Conservation (phyloP, 2,888 invertebrate species). For the Lymantria dispar region DNA sequence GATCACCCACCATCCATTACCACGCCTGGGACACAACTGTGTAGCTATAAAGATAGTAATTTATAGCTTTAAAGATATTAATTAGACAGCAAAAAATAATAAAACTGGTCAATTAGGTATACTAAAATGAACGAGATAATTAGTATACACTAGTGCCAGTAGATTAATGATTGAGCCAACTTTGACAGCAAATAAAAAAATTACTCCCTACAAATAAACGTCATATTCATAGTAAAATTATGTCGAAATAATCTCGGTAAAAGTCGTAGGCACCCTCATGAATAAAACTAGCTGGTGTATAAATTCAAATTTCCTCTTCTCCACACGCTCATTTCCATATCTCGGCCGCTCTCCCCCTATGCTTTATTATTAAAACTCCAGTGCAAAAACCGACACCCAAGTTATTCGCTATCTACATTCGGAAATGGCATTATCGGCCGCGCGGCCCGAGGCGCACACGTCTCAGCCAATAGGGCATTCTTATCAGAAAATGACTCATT, state of each 20-base stretch:
- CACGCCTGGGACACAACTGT: too few relatives aligned
- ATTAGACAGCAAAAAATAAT: too few relatives aligned
- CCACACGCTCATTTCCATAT: constrained; percentile 81
- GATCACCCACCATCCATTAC: too few relatives aligned
- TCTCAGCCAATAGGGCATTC: constrained; percentile 83
- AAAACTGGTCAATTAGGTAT: too few relatives aligned
- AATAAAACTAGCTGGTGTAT: constrained; percentile 81
- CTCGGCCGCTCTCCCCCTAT: constrained; percentile 71
- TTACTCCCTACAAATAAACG: constrained; percentile 12
- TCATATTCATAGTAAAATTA: constrained; percentile 48
- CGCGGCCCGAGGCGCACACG: constrained; percentile 72
- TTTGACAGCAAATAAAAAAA: too few relatives aligned
- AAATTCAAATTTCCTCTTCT: constrained; percentile 82
- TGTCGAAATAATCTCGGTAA: constrained; percentile 49
- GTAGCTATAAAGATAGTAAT: too few relatives aligned
- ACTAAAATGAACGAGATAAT: too few relatives aligned
- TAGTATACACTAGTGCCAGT: too few relatives aligned
- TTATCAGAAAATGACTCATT: constrained; percentile 89
- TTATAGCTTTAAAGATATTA: too few relatives aligned
- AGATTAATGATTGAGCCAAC: too few relatives aligned
- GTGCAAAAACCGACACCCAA: constrained; percentile 76
- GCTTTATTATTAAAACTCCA: constrained; percentile 78
- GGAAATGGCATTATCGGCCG: constrained; percentile 80
- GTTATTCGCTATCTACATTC: constrained; percentile 76
- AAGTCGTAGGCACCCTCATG: constrained; percentile 60